A percentile compares a stretch with the other conserved stretches of the same genome.
phyloP scores from a whole-genome alignment of 1,140 invertebrate species.

The Babylonia areolata region DNA sequence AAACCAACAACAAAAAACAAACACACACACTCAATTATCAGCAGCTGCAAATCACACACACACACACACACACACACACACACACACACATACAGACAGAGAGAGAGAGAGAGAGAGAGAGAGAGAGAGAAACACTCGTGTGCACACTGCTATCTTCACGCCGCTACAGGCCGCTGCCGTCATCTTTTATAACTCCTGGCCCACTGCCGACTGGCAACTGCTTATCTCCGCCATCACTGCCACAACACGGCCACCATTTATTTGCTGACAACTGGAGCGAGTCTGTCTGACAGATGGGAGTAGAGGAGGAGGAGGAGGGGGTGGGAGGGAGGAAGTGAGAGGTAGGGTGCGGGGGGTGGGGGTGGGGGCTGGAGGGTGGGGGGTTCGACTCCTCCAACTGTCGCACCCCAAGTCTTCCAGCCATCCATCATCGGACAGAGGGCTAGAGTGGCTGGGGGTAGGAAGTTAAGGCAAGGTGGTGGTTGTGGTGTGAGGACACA shows the following conservation, averaged over 20 bases:
- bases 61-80: no score
- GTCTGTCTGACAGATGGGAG: not conserved
- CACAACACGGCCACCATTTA: constrained; percentile 16
- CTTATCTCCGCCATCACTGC: not conserved
- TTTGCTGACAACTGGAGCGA: constrained; percentile 22
- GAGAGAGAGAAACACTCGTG: constrained; percentile 41
- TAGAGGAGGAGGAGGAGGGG: not conserved
- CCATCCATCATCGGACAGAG: no score
- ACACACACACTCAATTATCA: no score
- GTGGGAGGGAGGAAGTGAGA: not conserved
- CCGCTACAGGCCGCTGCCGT: not conserved
- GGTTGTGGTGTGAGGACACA: no score
- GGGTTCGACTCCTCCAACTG: not conserved
- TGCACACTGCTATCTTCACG: constrained; percentile 8
- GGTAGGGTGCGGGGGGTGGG: not conserved
- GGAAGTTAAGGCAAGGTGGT: no score
- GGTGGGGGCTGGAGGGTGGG: not conserved
- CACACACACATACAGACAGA: no score
- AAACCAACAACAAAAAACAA: no score
- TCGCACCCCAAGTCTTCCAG: no score
- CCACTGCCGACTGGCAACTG: not conserved
- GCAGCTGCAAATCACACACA: no score
- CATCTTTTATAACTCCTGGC: not conserved
- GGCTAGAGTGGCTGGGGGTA: no score
- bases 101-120: no score